Evolutionary conservation across 1,140 invertebrate genomes (phyloP).

Genomic region (Drosophila busckii): DNA sequence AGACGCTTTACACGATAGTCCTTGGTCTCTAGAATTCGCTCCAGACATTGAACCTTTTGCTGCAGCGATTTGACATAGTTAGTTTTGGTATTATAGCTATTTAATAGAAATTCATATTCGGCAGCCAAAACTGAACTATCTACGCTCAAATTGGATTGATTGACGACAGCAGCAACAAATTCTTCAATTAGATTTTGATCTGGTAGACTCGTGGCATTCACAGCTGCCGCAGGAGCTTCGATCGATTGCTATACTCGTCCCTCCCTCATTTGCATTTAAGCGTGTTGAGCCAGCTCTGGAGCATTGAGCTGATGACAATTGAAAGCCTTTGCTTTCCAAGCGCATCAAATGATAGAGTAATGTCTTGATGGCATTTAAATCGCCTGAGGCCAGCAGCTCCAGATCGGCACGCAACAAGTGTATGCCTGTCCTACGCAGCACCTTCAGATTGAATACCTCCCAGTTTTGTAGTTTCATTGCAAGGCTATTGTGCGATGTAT

Average conservation of each 20-base stretch:
- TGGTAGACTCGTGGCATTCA: too few relatives aligned
- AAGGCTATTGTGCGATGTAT: slow-evolving; percentile 83
- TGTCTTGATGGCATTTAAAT: slow-evolving; percentile 83
- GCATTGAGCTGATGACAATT: slow-evolving; percentile 33
- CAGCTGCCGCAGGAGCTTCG: too few relatives aligned
- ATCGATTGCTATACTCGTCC: too few relatives aligned
- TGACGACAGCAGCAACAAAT: too few relatives aligned
- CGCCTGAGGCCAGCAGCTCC: slow-evolving; percentile 82
- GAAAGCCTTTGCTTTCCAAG: slow-evolving; percentile 54
- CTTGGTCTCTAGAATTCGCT: slow-evolving; percentile 80
- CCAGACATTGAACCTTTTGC: slow-evolving; percentile 79
- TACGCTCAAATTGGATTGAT: too few relatives aligned
- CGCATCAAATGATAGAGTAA: slow-evolving; percentile 80
- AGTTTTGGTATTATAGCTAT: too few relatives aligned
- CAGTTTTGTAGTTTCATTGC: slow-evolving; percentile 86
- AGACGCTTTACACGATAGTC: slow-evolving; percentile 81
- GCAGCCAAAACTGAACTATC: too few relatives aligned
- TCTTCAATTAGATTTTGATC: too few relatives aligned
- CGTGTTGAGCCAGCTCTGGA: background rate
- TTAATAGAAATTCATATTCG: too few relatives aligned
- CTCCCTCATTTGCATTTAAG: too few relatives aligned
- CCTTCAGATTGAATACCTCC: slow-evolving; percentile 86
- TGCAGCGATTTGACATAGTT: slow-evolving; percentile 22
- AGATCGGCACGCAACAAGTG: slow-evolving; percentile 81
- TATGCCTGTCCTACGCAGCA: slow-evolving; percentile 83